phyloP scores from a whole-genome alignment of 2,113 vertebrate genomes.

The Pimephales promelas region DNA sequence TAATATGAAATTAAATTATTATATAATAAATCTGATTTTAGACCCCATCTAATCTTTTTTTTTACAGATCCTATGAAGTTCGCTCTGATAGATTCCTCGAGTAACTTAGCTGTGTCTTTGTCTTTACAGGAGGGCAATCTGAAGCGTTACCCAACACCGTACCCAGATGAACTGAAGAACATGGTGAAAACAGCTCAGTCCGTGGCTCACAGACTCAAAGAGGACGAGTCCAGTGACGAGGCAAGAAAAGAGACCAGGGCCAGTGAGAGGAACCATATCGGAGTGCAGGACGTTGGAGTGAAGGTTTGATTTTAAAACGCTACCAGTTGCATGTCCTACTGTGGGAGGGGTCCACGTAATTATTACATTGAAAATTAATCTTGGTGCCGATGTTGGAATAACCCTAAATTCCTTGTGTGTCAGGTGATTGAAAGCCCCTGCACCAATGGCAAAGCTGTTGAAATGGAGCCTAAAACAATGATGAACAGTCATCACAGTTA shows the following conservation, averaged over 20 bases:
- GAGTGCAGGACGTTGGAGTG: slow-evolving; percentile 86
- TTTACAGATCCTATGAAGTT: not conserved
- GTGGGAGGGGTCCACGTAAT: not conserved
- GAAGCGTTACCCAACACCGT: slow-evolving; percentile 97
- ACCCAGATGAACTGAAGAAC: slow-evolving; percentile 98
- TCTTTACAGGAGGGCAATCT: slow-evolving; percentile 89
- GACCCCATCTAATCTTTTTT: no score
- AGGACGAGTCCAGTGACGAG: slow-evolving; percentile 89
- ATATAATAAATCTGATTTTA: not conserved
- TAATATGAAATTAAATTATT: not conserved
- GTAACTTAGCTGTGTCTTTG: not conserved
- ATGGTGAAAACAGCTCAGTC: slow-evolving; percentile 99
- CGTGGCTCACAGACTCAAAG: slow-evolving; percentile 92
- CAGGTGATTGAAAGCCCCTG: slow-evolving; percentile 84
- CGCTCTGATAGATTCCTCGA: not conserved
- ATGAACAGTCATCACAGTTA: slow-evolving; percentile 73
- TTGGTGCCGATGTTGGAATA: not conserved
- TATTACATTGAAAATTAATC: not conserved
- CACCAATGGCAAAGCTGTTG: slow-evolving; percentile 78
- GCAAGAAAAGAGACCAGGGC: slow-evolving; percentile 77
- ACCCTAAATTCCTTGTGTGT: not conserved
- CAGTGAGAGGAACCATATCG: slow-evolving; percentile 79
- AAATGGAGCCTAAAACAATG: slow-evolving; percentile 74
- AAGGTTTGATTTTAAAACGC: slow-evolving; percentile 77
- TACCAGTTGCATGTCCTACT: not conserved